These are phyloP conservation scores for Leptinotarsa juncta DNA, from an alignment of 2,888 invertebrate genomes.

Conservation along the genomic window DNA sequence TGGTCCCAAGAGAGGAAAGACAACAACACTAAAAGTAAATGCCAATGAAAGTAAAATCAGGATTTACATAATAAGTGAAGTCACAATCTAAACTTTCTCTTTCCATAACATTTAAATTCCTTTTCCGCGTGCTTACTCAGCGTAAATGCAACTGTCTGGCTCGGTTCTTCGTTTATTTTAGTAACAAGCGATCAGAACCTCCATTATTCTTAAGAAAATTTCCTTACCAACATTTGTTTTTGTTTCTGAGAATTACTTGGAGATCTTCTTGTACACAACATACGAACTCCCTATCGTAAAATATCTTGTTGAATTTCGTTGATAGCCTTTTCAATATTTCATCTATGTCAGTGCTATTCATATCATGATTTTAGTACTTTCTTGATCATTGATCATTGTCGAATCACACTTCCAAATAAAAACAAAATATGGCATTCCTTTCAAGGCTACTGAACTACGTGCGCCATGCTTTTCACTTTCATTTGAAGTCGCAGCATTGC, in stretches of 20 bases:
- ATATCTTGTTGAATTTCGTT: constrained; percentile 57
- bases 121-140: constrained; percentile 55
- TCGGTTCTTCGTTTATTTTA: not conserved
- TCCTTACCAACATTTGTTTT: constrained; percentile 54
- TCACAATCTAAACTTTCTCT: constrained; percentile 63
- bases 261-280: constrained; percentile 57
- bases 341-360: constrained; percentile 55
- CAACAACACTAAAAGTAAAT: constrained; percentile 59
- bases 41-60: constrained; percentile 65
- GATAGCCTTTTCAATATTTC: constrained; percentile 56
- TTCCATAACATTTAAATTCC: constrained; percentile 58
- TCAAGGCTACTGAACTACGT: constrained; percentile 18
- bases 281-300: constrained; percentile 59
- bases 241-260: constrained; percentile 51
- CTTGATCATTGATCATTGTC: constrained; percentile 17
- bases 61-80: constrained; percentile 65
- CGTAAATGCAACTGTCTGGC: constrained; percentile 35
- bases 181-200: constrained; percentile 9
- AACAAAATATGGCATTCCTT: constrained; percentile 12
- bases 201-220: constrained; percentile 23
- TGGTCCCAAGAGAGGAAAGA: constrained; percentile 60
- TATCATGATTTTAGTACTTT: constrained; percentile 43
- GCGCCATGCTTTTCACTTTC: constrained; percentile 20
- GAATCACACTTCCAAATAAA: constrained; percentile 17
- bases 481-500: not conserved